Evolutionary conservation across 2,888 invertebrate species (phyloP), one percentile per base, ranked within the genome.

Genomic region (Morpho achilles): DNA sequence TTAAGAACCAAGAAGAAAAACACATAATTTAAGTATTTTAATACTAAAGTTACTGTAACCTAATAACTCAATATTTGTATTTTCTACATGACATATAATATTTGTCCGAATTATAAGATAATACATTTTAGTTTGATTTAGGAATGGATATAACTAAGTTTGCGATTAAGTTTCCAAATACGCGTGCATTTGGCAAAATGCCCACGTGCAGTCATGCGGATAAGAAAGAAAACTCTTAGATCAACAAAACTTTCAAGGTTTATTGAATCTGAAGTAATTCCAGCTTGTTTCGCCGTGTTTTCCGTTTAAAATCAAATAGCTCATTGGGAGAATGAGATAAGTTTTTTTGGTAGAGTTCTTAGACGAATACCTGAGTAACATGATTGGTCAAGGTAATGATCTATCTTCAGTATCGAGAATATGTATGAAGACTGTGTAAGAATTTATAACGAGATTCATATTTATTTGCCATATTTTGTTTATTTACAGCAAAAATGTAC

Each of bases 111-210:
- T 32, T 22, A 45, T 49, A 46, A 50, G 49, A 10, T 39, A 45
- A 48, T 47, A 8, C 41, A 52, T 16, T 48, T 56, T 53, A 23
- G 42, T 45, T 46, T 44, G 41, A 57, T 43, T 50, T 47, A 39
- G 50, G 39, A 49, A 53, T 23, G 59, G 48, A 48, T 56, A 51
- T 56, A 50, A 54, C 50, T 53, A 58, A 61, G 56, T 63, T 64
- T 66, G 65, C 66, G 69, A 76, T 75, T 71, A 73, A 73, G 71
- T 71, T 74, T 63, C 64, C 66, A 66, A 75, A 69, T 69, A 65
- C 69, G 63, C 61, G 64, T 63, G 54, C 59, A 69, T 69, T 75
- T 77, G 74, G 75, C 75, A 69, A 60, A 55, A 50, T 69, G 75
- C 74, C 76, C 66, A 62, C 51, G 54, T 59, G 58, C 56, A 61